Conservation (phyloP, 2,797 vertebrate genomes). For the Arnoldichthys spilopterus region DNA sequence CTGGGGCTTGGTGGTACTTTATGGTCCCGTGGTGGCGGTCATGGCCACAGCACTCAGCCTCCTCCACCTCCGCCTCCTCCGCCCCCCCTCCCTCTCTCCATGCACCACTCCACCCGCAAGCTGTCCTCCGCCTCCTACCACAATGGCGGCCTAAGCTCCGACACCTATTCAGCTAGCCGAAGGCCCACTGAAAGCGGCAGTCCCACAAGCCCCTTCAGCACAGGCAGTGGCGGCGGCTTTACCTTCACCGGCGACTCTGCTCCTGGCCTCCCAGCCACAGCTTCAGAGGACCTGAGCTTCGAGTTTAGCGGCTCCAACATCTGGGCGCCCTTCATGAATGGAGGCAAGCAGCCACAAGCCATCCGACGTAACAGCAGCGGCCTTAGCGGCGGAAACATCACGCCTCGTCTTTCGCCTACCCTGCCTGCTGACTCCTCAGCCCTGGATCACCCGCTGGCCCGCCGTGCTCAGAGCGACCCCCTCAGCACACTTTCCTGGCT, state of each 20-base stretch:
- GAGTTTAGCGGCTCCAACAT: slow-evolving; percentile 88
- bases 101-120: slow-evolving; percentile 76
- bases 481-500: slow-evolving; percentile 88
- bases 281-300: slow-evolving; percentile 88
- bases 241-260: slow-evolving; percentile 79
- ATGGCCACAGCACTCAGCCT: slow-evolving; percentile 52
- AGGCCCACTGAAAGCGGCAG: slow-evolving; percentile 76
- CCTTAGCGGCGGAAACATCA: slow-evolving; percentile 78
- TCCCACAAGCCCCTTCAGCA: slow-evolving; percentile 88
- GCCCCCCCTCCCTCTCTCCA: slow-evolving; percentile 71
- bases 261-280: slow-evolving; percentile 65
- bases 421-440: slow-evolving; percentile 78
- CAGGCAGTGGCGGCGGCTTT: slow-evolving; percentile 78
- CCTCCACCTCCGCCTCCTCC: slow-evolving; percentile 70
- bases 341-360: slow-evolving; percentile 65
- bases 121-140: slow-evolving; percentile 77
- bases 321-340: slow-evolving; percentile 90
- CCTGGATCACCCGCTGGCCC: slow-evolving; percentile 87
- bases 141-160: slow-evolving; percentile 71
- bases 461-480: slow-evolving; percentile 88
- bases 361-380: slow-evolving; percentile 82
- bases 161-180: slow-evolving; percentile 65
- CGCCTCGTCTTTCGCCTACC: slow-evolving; percentile 90
- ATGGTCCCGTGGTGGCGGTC: slow-evolving; percentile 86
- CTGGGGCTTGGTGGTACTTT: slow-evolving; percentile 72